A percentile compares a stretch with the other conserved stretches of the same genome.
Conservation (phyloP, 2,113 vertebrate genomes). For the Cromileptes altivelis region DNA sequence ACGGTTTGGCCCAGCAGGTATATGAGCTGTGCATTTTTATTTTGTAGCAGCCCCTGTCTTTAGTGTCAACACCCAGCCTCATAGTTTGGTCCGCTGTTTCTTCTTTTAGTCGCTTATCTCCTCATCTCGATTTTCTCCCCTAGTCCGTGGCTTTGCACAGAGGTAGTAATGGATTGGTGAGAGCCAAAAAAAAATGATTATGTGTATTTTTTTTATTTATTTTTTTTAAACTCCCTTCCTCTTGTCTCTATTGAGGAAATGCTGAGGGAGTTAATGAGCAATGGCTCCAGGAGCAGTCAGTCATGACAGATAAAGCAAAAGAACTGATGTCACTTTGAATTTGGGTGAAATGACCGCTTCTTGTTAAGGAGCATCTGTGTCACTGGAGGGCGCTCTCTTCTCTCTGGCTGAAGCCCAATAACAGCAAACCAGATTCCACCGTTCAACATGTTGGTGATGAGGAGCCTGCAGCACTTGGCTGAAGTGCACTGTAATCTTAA, state of each 20-base stretch:
- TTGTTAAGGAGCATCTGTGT: slow-evolving; percentile 51
- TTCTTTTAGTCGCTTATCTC: slow-evolving; percentile 49
- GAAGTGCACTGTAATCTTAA: slow-evolving; percentile 61
- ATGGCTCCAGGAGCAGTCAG: slow-evolving; percentile 44
- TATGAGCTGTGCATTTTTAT: slow-evolving; percentile 56
- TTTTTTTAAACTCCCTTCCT: not conserved
- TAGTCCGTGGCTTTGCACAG: slow-evolving; percentile 43
- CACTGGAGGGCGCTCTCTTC: slow-evolving; percentile 77
- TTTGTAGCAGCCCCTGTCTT: slow-evolving; percentile 44
- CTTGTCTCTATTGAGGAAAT: slow-evolving; percentile 49
- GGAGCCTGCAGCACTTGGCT: slow-evolving; percentile 66
- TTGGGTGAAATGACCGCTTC: slow-evolving; percentile 48
- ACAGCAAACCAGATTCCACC: slow-evolving; percentile 67
- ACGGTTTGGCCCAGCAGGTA: slow-evolving; percentile 56
- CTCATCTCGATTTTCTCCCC: slow-evolving; percentile 34
- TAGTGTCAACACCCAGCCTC: slow-evolving; percentile 20
- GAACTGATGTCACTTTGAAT: slow-evolving; percentile 58
- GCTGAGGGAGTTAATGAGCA: slow-evolving; percentile 43
- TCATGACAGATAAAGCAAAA: slow-evolving; percentile 60
- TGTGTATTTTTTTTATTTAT: slow-evolving; percentile 8
- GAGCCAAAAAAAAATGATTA: slow-evolving; percentile 16
- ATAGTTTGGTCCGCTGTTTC: slow-evolving; percentile 39
- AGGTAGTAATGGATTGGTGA: slow-evolving; percentile 40
- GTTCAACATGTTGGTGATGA: slow-evolving; percentile 67
- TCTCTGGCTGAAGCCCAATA: slow-evolving; percentile 75